Conservation (phyloP, 1,140 invertebrate genomes). For the Drosophila lacertosa region DNA sequence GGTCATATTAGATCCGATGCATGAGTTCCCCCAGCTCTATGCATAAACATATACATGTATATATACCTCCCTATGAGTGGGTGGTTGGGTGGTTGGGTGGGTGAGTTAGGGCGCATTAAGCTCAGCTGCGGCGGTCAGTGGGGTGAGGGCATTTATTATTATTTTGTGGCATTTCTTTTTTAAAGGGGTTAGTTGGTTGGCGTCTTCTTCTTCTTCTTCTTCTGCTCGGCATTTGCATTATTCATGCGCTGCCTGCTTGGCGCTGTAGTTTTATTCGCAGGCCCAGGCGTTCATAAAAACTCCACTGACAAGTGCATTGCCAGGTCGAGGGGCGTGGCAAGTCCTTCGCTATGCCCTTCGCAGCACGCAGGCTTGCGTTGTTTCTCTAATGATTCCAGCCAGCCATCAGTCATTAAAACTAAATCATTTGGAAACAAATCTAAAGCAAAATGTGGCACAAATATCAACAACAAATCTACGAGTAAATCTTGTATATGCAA, state of each 20-base stretch:
- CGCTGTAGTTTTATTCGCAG: slow-evolving; percentile 74
- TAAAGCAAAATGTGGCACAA: no score
- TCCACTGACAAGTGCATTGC: slow-evolving; percentile 65
- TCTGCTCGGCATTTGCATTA: slow-evolving; percentile 69
- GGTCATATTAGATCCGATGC: slow-evolving; percentile 77
- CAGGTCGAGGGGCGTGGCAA: slow-evolving; percentile 16
- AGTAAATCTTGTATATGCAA: no score
- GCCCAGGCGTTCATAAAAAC: slow-evolving; percentile 70
- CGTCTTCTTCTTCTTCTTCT: slow-evolving; percentile 48
- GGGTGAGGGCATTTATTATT: slow-evolving; percentile 18
- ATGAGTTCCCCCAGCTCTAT: slow-evolving; percentile 11
- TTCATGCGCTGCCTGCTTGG: slow-evolving; percentile 55
- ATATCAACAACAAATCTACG: no score
- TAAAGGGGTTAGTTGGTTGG: slow-evolving; percentile 3
- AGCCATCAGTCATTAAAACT: neutral
- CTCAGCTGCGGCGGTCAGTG: slow-evolving; percentile 42
- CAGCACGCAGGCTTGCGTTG: neutral
- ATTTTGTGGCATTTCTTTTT: slow-evolving; percentile 8
- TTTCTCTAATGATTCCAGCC: neutral
- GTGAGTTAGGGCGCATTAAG: slow-evolving; percentile 75
- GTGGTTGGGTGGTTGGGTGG: slow-evolving; percentile 57
- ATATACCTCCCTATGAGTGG: slow-evolving; percentile 14
- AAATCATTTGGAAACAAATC: no score
- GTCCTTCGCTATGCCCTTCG: slow-evolving; percentile 39
- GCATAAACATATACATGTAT: neutral